Percentiles rank a stretch among this genome's conserved stretches.
These are phyloP conservation scores for Uropsilus gracilis DNA, from an alignment of 2,113 vertebrate species.

Conservation along the genomic window DNA sequence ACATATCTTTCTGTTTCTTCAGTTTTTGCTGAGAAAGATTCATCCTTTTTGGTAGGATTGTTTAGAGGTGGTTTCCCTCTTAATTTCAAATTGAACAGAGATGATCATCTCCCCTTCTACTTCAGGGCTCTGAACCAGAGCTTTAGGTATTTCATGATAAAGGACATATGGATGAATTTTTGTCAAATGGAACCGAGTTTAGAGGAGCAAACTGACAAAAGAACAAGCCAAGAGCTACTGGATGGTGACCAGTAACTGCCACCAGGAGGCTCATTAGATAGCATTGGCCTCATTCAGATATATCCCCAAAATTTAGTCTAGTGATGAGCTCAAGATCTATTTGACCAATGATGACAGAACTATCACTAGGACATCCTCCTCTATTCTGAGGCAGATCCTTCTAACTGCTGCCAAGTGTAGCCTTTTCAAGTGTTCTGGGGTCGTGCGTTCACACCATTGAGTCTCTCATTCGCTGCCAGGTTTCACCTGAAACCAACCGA, in stretches of 20 bases:
- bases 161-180: not conserved
- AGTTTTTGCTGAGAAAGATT: not conserved
- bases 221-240: not conserved
- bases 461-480: fast-evolving
- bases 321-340: not conserved
- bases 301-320: not conserved
- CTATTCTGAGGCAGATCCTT: not conserved
- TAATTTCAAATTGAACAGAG: not conserved
- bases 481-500: not conserved
- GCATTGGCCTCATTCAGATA: not conserved
- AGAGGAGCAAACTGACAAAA: not conserved
- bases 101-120: not conserved
- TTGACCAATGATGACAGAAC: not conserved
- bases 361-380: not conserved
- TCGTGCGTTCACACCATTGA: fast-evolving
- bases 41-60: not conserved
- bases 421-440: too few relatives aligned
- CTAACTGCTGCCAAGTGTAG: too few relatives aligned
- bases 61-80: not conserved
- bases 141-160: not conserved
- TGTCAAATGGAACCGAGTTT: not conserved
- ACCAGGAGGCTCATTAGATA: fast-evolving
- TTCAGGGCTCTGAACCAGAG: not conserved
- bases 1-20: too few relatives aligned
- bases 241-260: not conserved